Evolutionary conservation across 2,888 invertebrate genomes (phyloP).

Genomic region (Drosophila mulleri): DNA sequence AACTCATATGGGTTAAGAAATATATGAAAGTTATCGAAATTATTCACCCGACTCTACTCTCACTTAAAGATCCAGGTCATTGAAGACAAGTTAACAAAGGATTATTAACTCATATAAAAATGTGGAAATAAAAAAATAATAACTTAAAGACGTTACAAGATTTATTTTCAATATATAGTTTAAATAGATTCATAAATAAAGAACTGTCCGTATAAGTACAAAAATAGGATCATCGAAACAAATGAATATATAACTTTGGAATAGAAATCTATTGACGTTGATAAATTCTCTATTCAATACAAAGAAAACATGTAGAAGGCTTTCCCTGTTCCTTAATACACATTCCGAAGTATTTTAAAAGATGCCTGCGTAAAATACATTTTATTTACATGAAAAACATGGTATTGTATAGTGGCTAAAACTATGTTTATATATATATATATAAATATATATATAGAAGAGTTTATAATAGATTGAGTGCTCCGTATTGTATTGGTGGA

Average conservation of each 20-base stretch:
- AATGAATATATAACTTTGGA: background rate
- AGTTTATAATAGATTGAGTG: conserved; percentile 10
- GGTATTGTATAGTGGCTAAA: conserved; percentile 40
- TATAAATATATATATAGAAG: background rate
- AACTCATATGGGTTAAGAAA: background rate
- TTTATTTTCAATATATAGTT: background rate
- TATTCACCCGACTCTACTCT: background rate
- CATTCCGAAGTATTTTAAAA: background rate
- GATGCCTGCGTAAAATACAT: conserved; percentile 45
- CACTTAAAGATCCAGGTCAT: background rate
- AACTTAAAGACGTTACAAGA: background rate
- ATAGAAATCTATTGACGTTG: background rate
- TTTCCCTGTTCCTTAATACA: background rate
- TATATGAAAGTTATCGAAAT: background rate
- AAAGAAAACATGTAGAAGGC: background rate
- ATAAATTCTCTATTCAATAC: background rate
- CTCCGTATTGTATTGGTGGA: conserved; percentile 51
- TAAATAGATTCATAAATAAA: background rate
- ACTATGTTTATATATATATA: conserved; percentile 42
- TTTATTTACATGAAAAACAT: conserved; percentile 72
- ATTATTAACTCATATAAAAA: background rate
- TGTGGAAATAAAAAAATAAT: too few species aligned
- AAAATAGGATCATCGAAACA: too few species aligned
- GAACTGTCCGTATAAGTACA: background rate
- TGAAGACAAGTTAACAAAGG: background rate